Evolutionary conservation across 1,140 invertebrate species (phyloP).

Genomic region (Bombus breviceps): DNA sequence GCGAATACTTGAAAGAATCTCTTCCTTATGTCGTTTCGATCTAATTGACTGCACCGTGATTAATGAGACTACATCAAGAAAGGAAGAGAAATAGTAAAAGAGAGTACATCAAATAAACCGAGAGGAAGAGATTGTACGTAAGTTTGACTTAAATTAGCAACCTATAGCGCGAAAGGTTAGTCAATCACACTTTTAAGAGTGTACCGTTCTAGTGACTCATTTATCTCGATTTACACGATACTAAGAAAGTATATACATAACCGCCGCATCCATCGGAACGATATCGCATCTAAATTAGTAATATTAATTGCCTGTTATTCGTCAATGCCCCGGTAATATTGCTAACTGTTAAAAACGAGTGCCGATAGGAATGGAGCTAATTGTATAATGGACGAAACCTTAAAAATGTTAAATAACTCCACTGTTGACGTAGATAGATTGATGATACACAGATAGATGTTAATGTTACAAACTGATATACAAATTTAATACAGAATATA

Average conservation of each 20-base stretch:
- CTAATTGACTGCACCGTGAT: constrained; percentile 74
- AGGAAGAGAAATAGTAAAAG: constrained; percentile 65
- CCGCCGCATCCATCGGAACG: background rate
- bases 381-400: background rate
- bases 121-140: constrained; percentile 63
- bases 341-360: background rate
- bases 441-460: background rate
- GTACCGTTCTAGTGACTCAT: constrained; percentile 74
- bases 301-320: constrained; percentile 46
- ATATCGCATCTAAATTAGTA: constrained; percentile 39
- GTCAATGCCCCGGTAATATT: constrained; percentile 18
- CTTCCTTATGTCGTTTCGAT: constrained; percentile 63
- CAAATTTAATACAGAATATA: background rate
- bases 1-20: constrained; percentile 36
- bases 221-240: constrained; percentile 69
- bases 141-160: constrained; percentile 81
- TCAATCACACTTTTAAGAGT: constrained; percentile 66
- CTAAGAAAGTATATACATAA: constrained; percentile 35
- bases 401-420: background rate
- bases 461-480: background rate
- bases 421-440: background rate
- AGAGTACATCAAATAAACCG: constrained; percentile 54
- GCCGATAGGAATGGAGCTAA: too few species aligned
- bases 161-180: constrained; percentile 80
- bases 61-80: constrained; percentile 71